Evolutionary conservation across 2,888 invertebrate species (phyloP).

Genomic region (Harmothoe impar): DNA sequence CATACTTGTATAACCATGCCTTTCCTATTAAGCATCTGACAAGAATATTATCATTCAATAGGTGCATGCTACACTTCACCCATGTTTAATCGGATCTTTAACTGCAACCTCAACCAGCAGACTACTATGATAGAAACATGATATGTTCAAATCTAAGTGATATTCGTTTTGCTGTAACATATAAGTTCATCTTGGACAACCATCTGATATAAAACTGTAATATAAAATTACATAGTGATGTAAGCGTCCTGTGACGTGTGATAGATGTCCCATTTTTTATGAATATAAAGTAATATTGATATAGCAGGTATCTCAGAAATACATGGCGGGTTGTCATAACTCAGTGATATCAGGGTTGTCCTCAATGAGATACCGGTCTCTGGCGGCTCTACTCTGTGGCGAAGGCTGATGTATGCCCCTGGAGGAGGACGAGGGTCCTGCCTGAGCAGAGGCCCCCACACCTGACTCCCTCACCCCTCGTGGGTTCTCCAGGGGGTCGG

Average conservation of each 20-base stretch:
- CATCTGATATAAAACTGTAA: neutral
- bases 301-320: conserved; percentile 59
- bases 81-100: no score
- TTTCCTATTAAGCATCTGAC: neutral
- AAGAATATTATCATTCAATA: neutral
- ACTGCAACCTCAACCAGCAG: no score
- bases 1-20: neutral
- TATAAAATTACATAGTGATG: neutral
- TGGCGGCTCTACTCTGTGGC: neutral
- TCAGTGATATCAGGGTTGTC: conserved; percentile 45
- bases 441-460: neutral
- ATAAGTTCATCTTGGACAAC: neutral
- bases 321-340: conserved; percentile 62
- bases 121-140: neutral
- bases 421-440: neutral
- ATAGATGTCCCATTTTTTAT: neutral
- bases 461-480: neutral
- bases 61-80: neutral
- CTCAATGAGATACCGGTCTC: conserved; percentile 5
- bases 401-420: neutral
- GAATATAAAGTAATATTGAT: neutral
- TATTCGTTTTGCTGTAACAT: neutral
- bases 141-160: neutral
- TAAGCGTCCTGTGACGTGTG: neutral
- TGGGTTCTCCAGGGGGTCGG: conserved; percentile 50